A percentile compares a stretch with the other conserved stretches of the same genome.
These are phyloP conservation scores for Alloscopus bannaensis DNA, from an alignment of 2,888 invertebrate species.

Conservation along the genomic window DNA sequence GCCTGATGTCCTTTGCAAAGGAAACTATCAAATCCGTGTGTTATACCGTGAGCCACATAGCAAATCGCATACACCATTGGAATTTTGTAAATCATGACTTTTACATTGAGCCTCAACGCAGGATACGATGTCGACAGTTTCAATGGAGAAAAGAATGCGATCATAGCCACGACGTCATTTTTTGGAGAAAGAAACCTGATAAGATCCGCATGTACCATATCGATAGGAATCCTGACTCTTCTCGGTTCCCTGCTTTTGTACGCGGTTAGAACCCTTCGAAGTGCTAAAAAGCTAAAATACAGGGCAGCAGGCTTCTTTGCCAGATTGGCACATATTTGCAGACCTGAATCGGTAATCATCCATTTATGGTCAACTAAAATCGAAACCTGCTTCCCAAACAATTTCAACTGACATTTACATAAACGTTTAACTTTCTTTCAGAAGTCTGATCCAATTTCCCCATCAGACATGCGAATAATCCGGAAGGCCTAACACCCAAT, in stretches of 20 bases:
- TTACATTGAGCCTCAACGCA: background rate
- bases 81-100: background rate
- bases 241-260: background rate
- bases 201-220: background rate
- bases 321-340: too few relatives aligned
- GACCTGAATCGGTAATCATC: too few relatives aligned
- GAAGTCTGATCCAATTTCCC: too few relatives aligned
- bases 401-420: too few relatives aligned
- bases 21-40: background rate
- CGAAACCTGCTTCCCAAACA: too few relatives aligned
- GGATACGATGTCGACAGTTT: background rate
- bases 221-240: background rate
- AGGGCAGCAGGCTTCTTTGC: too few relatives aligned
- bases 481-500: too few relatives aligned
- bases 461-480: too few relatives aligned
- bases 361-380: too few relatives aligned
- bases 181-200: background rate
- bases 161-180: background rate
- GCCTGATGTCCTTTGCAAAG: background rate
- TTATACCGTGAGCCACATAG: background rate
- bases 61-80: background rate
- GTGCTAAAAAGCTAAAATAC: too few relatives aligned
- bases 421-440: too few relatives aligned
- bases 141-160: background rate
- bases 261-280: too few relatives aligned